Base-by-base conservation (phyloP, 2,888 invertebrate genomes). In the Rapana venosa region DNA sequence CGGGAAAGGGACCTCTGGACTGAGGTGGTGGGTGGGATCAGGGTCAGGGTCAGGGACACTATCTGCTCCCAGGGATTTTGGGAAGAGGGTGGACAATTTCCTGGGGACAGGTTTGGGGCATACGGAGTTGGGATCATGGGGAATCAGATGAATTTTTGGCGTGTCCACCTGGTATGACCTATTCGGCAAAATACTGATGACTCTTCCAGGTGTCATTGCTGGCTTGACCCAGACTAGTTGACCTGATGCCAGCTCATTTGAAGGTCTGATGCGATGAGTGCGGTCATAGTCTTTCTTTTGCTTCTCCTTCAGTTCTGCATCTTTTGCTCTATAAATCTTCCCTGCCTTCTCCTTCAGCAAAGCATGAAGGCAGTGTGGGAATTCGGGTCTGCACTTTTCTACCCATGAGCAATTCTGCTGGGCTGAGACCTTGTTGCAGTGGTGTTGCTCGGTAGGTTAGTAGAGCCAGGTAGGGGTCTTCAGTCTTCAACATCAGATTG, bases 391-490 rank as follows among this genome's bases (percentile, higher is more conserved):
- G 79, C 32, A 85, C n/a, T 81, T 85, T 87, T 84, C 88, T 79
- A 2, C 90, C 86, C 81, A 85, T 87, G 32, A 89, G 47, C 5
- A 91, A 70, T 85, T 87, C 74, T 8, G 87, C 77, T 13, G 88
- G 89, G 77, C 81, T 77, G 20, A 79, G 56, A 20, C 87, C 66
- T 11, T 74, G 30, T 56, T 87, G 87, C 2, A 91, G 85, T 20
- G 88, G 87, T 1, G 90, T 87, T 8, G 90, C 81, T 77, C 87
- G 30, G 36, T 87, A 90, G 11, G 30, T 66, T 20, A 90, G 30
- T 11, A 90, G 35, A 36, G 90, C 90, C 15, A 87, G 20, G 70
- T 90, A 90, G 17, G 90, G 87, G 32, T 87, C 87, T n/a, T 81
- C 83, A 35, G 87, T 36, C 70, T 90, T 87, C 47, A 36, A 61